A percentile compares a stretch with the other conserved stretches of the same genome.
These are phyloP conservation scores for Macrochelys suwanniensis DNA, from an alignment of 2,797 vertebrate genomes.

Conservation along the genomic window DNA sequence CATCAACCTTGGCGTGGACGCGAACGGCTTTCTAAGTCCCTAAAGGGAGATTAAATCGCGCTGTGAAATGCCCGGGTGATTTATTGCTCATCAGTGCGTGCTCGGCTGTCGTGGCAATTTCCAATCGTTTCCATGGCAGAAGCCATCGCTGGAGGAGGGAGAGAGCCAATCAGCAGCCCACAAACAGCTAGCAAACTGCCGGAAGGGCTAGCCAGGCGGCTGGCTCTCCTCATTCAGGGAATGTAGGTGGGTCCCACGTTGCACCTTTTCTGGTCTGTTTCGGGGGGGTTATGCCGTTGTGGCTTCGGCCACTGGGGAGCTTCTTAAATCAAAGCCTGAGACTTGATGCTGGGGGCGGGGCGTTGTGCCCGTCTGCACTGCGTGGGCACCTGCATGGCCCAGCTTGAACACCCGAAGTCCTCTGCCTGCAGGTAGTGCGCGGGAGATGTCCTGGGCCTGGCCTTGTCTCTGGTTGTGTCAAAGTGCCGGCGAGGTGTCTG, in stretches of 20 bases:
- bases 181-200: neutral
- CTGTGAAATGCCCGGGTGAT: neutral
- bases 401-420: neutral
- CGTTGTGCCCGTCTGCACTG: neutral
- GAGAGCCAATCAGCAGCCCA: neutral
- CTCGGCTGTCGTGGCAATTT: neutral
- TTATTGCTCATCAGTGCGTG: neutral
- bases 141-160: neutral
- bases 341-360: neutral
- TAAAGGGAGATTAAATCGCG: neutral
- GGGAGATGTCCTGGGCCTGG: neutral
- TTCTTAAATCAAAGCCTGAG: neutral
- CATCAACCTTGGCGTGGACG: neutral
- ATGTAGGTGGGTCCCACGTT: neutral
- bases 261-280: neutral
- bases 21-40: neutral
- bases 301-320: neutral
- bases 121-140: neutral
- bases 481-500: too few species aligned
- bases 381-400: neutral
- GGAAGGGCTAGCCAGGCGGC: neutral
- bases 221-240: neutral
- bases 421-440: neutral
- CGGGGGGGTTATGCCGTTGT: neutral
- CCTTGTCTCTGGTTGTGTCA: neutral